Evolutionary conservation across 92 coral and sea anemone genomes (phyloP).

Genomic region (Bergia puertoricense): DNA sequence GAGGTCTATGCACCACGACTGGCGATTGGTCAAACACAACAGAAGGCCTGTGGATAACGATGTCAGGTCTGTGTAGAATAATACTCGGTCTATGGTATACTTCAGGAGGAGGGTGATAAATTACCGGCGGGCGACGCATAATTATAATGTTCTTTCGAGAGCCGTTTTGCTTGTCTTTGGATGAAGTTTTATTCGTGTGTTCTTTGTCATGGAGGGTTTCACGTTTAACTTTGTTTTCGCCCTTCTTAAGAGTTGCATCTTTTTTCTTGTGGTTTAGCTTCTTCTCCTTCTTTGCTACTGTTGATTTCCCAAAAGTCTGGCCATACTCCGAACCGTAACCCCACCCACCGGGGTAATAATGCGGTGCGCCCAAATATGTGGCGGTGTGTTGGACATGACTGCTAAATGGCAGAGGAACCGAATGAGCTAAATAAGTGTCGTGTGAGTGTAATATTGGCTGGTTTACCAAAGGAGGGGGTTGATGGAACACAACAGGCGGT

Average conservation of each 20-base stretch:
- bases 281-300: constrained; percentile 54
- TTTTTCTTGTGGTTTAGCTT: constrained; percentile 38
- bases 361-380: constrained; percentile 88
- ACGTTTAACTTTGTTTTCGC: constrained; percentile 20
- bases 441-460: constrained; percentile 89
- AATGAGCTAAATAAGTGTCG: constrained; percentile 86
- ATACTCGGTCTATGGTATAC: constrained; percentile 88
- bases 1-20: constrained; percentile 84
- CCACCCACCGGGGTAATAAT: constrained; percentile 78
- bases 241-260: constrained; percentile 6
- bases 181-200: constrained; percentile 1
- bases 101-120: constrained; percentile 96
- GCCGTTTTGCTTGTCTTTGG: constrained; percentile 42
- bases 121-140: constrained; percentile 92
- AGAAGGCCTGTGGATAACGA: constrained; percentile 90
- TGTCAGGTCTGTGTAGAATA: constrained; percentile 83
- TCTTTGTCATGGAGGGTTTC: constrained; percentile 25
- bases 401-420: constrained; percentile 66
- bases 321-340: constrained; percentile 62
- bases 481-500: constrained; percentile 90
- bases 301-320: constrained; percentile 77
- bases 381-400: constrained; percentile 73
- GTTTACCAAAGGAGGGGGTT: constrained; percentile 86
- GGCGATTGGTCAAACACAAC: constrained; percentile 87
- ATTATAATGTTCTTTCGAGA: constrained; percentile 82